Base-by-base conservation (phyloP, 2,797 vertebrate genomes). In the Falco peregrinus region DNA sequence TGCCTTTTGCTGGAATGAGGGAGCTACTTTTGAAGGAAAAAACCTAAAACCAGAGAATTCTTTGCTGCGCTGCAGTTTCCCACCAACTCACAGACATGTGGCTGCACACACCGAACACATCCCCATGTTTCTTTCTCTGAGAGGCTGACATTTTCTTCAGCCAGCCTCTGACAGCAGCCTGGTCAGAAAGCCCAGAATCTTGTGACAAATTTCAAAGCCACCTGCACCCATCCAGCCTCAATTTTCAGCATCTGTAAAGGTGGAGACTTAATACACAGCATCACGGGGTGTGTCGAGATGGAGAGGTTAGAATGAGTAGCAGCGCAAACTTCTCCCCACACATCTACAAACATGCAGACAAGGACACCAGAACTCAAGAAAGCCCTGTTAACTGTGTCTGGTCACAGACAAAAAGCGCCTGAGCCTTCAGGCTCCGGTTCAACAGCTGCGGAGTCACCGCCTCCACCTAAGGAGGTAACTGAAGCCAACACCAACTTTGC, bases 41-140 rank as follows among this genome's bases (percentile, higher is more conserved):
- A 15, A 17, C 19, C 35, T 7, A n/a, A 89, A 45, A 6, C 13
- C n/a, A 70, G 51, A 24, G 15, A 37, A 35, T 18, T 24, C 29
- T 45, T 47, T 29, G 43, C 25, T 29, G 28, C 9, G n/a, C 50
- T 51, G 57, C 37, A 39, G n/a, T 33, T 63, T 37, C 56, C 45
- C 45, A 17, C 35, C 25, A 18, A 9, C 45, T 48, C 54, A 37
- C 2, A 1, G 37, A 4, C 2, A 1, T 3, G 8, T 3, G 56
- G n/a, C 64, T 37, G 77, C 8, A 45, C 43, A 13, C 47, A 28
- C 71, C 7, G 18, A 35, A 31, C 35, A 7, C 24, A 35, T 11
- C 53, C 69, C 33, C 18, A 1, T 3, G n/a, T 45, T 4, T 33
- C 37, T 47, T 13, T n/a, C 25, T 18, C 21, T 1, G 33, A n/a